phyloP scores from a whole-genome alignment of 2,797 vertebrate genomes.

The Falco columbarius region DNA sequence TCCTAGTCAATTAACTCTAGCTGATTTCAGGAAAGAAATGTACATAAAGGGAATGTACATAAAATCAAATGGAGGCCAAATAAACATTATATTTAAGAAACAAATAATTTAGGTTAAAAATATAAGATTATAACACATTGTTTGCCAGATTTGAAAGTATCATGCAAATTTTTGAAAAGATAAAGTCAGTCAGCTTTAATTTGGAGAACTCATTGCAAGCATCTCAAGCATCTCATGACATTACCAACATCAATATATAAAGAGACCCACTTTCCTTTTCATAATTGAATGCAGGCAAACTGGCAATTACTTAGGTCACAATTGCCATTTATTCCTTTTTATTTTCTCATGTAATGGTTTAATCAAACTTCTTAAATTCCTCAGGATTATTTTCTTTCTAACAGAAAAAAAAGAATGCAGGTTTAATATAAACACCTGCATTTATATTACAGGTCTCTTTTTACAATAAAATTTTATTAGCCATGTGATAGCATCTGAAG shows the following conservation, averaged over 20 bases:
- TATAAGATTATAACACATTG: background rate
- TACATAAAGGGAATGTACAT: background rate
- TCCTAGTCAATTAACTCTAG: background rate
- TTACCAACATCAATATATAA: background rate
- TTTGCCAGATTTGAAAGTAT: background rate
- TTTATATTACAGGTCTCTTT: background rate
- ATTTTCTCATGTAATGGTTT: background rate
- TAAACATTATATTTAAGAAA: background rate
- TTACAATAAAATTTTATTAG: conserved; percentile 8
- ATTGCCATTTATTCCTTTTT: background rate
- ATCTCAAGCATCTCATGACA: background rate
- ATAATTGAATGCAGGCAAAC: background rate
- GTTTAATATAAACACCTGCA: background rate
- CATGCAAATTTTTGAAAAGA: background rate
- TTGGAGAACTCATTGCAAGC: background rate
- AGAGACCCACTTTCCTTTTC: background rate
- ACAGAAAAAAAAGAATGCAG: background rate
- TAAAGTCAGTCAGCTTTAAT: background rate
- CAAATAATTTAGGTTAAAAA: background rate
- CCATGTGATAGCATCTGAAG: background rate
- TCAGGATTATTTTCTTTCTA: background rate
- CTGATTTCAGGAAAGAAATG: background rate
- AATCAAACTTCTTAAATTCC: background rate
- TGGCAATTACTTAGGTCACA: background rate
- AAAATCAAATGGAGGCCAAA: background rate